Percentiles rank a stretch among this genome's conserved stretches.
phyloP scores from a whole-genome alignment of 2,797 vertebrate species.

The Crenichthys baileyi region DNA sequence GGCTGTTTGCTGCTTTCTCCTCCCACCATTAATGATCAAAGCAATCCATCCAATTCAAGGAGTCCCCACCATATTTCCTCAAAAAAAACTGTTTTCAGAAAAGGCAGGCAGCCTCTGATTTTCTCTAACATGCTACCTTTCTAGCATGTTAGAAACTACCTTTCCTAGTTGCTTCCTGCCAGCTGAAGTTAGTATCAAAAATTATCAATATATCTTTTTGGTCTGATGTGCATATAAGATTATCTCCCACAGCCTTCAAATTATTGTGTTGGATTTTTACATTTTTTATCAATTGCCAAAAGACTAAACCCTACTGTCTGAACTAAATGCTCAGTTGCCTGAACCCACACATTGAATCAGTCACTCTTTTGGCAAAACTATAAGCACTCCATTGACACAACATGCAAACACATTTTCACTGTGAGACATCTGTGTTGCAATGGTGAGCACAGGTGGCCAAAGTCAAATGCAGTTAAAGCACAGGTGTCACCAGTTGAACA shows the following conservation, averaged over 20 bases:
- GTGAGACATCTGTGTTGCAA: too few relatives aligned
- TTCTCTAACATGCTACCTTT: not conserved
- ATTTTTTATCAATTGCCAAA: too few relatives aligned
- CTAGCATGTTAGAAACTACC: too few relatives aligned
- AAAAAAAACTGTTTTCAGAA: conserved; percentile 1
- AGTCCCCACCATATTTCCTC: conserved; percentile 31
- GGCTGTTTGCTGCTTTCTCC: conserved; percentile 12
- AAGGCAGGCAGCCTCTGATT: conserved; percentile 10
- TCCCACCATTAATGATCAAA: conserved; percentile 39
- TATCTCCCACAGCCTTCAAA: not conserved
- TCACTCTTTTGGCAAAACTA: too few relatives aligned
- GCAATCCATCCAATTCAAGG: conserved; percentile 22
- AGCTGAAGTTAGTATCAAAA: conserved; percentile 35
- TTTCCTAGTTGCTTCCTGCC: conserved; percentile 12
- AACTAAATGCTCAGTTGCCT: too few relatives aligned
- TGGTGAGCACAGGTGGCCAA: too few relatives aligned
- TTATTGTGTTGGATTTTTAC: conserved; percentile 11
- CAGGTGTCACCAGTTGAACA: too few relatives aligned
- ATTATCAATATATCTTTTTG: conserved; percentile 38
- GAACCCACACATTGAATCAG: too few relatives aligned
- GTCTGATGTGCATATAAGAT: conserved; percentile 52
- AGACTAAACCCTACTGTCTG: too few relatives aligned
- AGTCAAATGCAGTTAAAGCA: too few relatives aligned
- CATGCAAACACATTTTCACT: too few relatives aligned
- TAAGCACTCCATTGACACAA: too few relatives aligned